Base-by-base conservation (phyloP, 2,888 invertebrate species). In the Ctenicera cuprea region DNA sequence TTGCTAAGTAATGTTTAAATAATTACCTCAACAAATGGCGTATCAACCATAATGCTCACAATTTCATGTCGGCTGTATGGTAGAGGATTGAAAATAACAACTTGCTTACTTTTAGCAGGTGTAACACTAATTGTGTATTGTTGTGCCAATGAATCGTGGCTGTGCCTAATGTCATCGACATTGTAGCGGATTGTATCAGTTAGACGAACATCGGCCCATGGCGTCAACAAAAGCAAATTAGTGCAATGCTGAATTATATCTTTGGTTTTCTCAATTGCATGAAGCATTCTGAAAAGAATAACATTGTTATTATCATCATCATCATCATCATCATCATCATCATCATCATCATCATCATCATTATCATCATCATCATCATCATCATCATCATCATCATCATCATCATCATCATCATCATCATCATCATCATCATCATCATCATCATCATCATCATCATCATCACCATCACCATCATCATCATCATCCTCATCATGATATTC, bases 61-160 rank as follows among this genome's bases (percentile, higher is more conserved):
- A 97, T 88, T 87, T 96, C 96, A 26, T 91, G 90, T 62, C 96
- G 89, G 76, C 89, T 90, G 77, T 93, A 92, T 0, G 93, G 90
- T 65, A 97, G 87, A 0, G 97, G 92, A 86, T 98, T 98, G 82
- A 94, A 96, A 26, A 98, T 87, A 8, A 95, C 92, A 0, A 97
- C 86, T 81, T 92, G 90, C 72, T 92, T 92, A 0, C 91, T 90
- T 0, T 92, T 91, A 65, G 91, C 88, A 0, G 86, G 88, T 37
- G 91, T 91, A 54, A 92, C 84, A 0, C 90, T 88, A 3, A 93
- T 90, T 0, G 92, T 90, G 70, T 90, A 90, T 77, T 89, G 88
- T 65, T 90, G 88, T 0, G 93, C 90, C 0, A 94, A 86, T 57
- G 91, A 89, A 80, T 92, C 91, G 79, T 92, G 91, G 0, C 86